Conservation (phyloP, 2,888 invertebrate species). For the Calameuta idolon region DNA sequence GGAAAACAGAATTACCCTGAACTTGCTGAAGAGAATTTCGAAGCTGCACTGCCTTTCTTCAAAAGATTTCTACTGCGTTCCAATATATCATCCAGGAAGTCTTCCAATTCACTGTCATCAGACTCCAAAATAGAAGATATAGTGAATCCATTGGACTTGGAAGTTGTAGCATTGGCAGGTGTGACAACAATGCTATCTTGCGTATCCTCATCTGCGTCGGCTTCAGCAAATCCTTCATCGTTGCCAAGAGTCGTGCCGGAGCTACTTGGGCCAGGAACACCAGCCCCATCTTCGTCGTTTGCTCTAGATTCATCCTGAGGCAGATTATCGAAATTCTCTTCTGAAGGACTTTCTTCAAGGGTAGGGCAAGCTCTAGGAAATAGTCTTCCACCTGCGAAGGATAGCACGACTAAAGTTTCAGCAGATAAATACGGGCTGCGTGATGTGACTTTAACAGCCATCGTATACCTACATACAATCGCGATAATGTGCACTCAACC, state of each 20-base stretch:
- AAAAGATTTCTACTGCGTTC: slow-evolving; percentile 73
- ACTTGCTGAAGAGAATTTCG: slow-evolving; percentile 57
- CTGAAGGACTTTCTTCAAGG: slow-evolving; percentile 50
- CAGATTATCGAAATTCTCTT: slow-evolving; percentile 52
- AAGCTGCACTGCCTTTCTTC: slow-evolving; percentile 67
- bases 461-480: slow-evolving; percentile 8
- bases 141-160: slow-evolving; percentile 66
- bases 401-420: not conserved
- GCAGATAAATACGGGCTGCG: not conserved
- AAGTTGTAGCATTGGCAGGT: slow-evolving; percentile 48
- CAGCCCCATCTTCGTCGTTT: slow-evolving; percentile 46
- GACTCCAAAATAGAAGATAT: slow-evolving; percentile 82
- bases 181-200: slow-evolving; percentile 55
- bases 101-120: slow-evolving; percentile 86
- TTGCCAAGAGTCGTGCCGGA: slow-evolving; percentile 46
- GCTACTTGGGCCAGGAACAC: slow-evolving; percentile 50
- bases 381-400: slow-evolving; percentile 51
- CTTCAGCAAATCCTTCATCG: slow-evolving; percentile 57
- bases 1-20: slow-evolving; percentile 47
- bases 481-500: slow-evolving; percentile 2
- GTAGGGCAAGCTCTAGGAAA: slow-evolving; percentile 46
- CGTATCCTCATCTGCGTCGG: slow-evolving; percentile 57
- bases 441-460: slow-evolving; percentile 1
- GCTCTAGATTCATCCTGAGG: slow-evolving; percentile 48
- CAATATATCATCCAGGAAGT: slow-evolving; percentile 78